Conservation (phyloP, 2,888 invertebrate species). For the Orthonychiurus folsomi region DNA sequence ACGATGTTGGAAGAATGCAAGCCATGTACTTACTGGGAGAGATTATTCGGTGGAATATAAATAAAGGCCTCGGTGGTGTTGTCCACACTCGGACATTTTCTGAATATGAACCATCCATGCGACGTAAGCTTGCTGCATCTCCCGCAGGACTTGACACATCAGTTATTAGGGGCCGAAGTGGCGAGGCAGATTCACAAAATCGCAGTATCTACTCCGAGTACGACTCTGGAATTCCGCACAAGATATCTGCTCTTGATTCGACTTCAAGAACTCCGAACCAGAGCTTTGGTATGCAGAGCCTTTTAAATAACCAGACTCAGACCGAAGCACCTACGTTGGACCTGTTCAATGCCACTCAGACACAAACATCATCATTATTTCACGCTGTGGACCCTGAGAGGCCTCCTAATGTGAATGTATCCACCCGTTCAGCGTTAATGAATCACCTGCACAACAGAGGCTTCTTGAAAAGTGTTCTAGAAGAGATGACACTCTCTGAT, state of each 20-base stretch:
- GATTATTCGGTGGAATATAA: conserved; percentile 30
- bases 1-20: conserved; percentile 33
- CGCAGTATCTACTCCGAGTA: not conserved
- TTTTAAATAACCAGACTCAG: not conserved
- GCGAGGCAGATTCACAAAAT: not conserved
- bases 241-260: not conserved
- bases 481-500: conserved; percentile 28
- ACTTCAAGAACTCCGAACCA: not conserved
- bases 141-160: not conserved
- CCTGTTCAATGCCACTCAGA: not conserved
- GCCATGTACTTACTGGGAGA: conserved; percentile 38
- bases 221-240: not conserved
- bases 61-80: conserved; percentile 25
- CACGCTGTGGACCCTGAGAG: not conserved
- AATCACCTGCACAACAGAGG: conserved; percentile 32
- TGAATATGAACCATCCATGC: not conserved
- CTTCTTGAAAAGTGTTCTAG: conserved; percentile 31
- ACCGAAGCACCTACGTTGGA: not conserved
- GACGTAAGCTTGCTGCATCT: not conserved
- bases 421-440: conserved; percentile 15
- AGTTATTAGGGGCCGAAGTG: not conserved
- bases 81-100: conserved; percentile 6
- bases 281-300: not conserved
- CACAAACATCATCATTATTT: not conserved
- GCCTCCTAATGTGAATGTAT: not conserved